Evolutionary conservation across 2,113 vertebrate genomes (phyloP), one percentile per base, ranked within the genome.

Genomic region (Aspidoscelis tigris): DNA sequence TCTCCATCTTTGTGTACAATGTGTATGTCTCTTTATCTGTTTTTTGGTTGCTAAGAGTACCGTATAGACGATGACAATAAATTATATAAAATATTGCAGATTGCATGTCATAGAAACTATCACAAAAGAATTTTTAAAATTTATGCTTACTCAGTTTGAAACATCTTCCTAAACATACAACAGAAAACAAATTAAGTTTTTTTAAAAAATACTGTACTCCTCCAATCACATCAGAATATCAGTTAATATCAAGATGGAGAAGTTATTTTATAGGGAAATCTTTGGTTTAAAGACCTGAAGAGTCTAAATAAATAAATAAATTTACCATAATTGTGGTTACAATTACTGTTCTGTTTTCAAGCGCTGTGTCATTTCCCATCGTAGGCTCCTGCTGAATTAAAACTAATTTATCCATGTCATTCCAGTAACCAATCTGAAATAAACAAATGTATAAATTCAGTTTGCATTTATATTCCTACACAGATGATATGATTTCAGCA

Each of bases 311-410:
- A 1, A 92, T 83, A 92, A 92, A 89, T 82, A 94, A 92, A 92
- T 95, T 98, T 98, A 99, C 98, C 98, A 99, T 97, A 93, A 99
- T 99, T 86, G 98, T 99, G 75, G 98, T 99, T 91, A 99, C 98
- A 86, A 99, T 97, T 55, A 99, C 98, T 44, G 98, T 99, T 88
- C 98, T 95, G 83, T 99, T 99, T 91, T 99, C 98, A 89, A 99
- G 97, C 7, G 96, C 94, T 22, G 97, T 98, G 88, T 98, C 98
- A 91, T 99, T 99, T 90, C 97, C 97, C 66, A 97, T 95, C 24
- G 96, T 95, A 74, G 97, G 98, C 55, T 98, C 97, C 84, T 97
- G 98, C 93, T 99, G 98, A 90, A 99, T 98, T 92, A 99, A 92
- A 88, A 99, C 98, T 82, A 99, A 94, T 94, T 99, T 99, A 95